Conservation (phyloP, 2,888 invertebrate species). For the Scaptomyza reducta region DNA sequence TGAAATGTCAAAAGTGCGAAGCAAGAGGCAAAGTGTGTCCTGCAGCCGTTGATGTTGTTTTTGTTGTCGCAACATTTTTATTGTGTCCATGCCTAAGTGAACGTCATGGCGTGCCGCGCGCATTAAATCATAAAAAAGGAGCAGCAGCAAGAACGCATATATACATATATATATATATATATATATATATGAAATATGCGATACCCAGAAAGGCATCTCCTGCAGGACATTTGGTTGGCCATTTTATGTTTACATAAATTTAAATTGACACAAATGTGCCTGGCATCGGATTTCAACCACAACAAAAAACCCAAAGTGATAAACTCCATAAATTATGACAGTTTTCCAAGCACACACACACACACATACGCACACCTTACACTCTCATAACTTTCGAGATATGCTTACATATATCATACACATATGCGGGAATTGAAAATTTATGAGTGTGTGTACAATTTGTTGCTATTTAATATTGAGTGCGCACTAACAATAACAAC, state of each 20-base stretch:
- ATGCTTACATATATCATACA: constrained; percentile 11
- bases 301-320: constrained; percentile 40
- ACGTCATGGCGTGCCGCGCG: constrained; percentile 78
- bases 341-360: not conserved
- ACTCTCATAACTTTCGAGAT: not conserved
- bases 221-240: constrained; percentile 54
- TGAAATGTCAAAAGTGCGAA: constrained; percentile 81
- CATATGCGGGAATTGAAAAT: constrained; percentile 52
- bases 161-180: constrained; percentile 3
- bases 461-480: constrained; percentile 38
- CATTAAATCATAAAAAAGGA: constrained; percentile 74
- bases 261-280: constrained; percentile 77
- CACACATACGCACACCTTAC: not conserved
- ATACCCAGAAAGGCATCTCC: constrained; percentile 32
- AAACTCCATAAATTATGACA: constrained; percentile 73
- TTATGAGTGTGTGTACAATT: constrained; percentile 52
- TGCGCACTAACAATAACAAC: constrained; percentile 18
- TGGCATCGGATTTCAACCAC: constrained; percentile 37
- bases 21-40: constrained; percentile 62
- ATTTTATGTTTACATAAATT: constrained; percentile 78
- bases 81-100: constrained; percentile 74
- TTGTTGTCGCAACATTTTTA: constrained; percentile 61
- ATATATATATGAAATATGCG: constrained; percentile 39
- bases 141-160: constrained; percentile 18
- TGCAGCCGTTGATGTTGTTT: constrained; percentile 32